Conservation (phyloP, 2,113 vertebrate species). For the Cynopterus brachyotis region DNA sequence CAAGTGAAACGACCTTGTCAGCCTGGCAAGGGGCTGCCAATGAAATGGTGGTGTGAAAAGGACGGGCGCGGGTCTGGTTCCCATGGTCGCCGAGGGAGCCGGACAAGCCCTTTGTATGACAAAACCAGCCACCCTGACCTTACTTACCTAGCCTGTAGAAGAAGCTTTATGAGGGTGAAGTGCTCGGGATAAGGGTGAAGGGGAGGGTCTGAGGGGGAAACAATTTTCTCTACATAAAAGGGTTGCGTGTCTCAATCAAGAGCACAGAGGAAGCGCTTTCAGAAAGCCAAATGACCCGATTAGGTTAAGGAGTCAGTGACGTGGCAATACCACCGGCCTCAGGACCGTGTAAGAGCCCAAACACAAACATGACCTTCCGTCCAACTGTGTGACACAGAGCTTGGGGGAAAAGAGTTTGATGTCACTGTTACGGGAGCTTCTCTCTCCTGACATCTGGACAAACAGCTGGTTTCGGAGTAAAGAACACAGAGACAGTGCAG, state of each 20-base stretch:
- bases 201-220: neutral
- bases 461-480: neutral
- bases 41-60: slow-evolving; percentile 56
- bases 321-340: rapidly evolving
- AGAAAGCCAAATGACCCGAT: rapidly evolving
- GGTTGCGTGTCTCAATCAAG: neutral
- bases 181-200: neutral
- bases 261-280: neutral
- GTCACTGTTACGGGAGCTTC: rapidly evolving
- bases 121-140: neutral
- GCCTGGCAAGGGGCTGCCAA: neutral
- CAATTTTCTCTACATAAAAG: neutral
- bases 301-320: rapidly evolving
- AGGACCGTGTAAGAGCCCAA: neutral
- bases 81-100: neutral
- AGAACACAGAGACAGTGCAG: rapidly evolving
- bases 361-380: neutral
- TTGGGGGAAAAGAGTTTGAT: rapidly evolving
- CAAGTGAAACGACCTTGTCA: neutral
- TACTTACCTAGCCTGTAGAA: neutral
- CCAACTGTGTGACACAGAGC: neutral
- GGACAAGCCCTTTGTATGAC: neutral
- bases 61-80: neutral
- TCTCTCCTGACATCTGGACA: neutral
- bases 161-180: neutral